These are phyloP conservation scores for Isurus oxyrinchus DNA, from an alignment of 2,113 vertebrate genomes.

Conservation along the genomic window DNA sequence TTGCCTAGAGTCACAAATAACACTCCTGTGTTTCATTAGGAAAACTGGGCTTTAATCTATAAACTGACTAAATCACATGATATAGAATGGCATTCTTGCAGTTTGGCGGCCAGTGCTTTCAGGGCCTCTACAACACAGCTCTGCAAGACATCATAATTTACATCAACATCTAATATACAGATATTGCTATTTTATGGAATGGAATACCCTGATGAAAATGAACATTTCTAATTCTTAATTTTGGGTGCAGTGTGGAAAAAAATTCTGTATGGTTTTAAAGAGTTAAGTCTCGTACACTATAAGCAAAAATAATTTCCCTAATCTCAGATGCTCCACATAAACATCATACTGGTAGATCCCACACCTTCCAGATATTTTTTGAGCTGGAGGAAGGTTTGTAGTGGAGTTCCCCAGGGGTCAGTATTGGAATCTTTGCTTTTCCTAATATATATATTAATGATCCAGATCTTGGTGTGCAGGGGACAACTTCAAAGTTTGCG, in stretches of 20 bases:
- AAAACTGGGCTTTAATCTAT: constrained; percentile 19
- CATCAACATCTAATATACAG: neutral
- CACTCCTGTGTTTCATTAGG: constrained; percentile 32
- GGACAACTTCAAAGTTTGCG: too few species aligned
- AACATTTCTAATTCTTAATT: neutral
- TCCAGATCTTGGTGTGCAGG: too few species aligned
- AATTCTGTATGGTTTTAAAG: neutral
- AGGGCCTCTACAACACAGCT: neutral
- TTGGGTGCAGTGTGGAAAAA: neutral
- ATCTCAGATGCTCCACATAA: neutral
- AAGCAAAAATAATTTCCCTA: constrained; percentile 9
- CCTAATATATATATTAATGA: too few species aligned
- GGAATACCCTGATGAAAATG: neutral
- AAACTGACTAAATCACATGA: constrained; percentile 24
- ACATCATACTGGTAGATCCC: too few species aligned
- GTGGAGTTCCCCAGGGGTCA: too few species aligned
- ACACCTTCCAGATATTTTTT: neutral
- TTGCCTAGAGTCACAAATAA: neutral
- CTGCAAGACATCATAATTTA: neutral
- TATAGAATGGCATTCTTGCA: constrained; percentile 27
- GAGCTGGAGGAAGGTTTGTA: too few species aligned
- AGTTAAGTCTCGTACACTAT: neutral
- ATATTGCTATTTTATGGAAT: neutral
- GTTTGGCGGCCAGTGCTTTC: neutral
- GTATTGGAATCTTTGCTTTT: too few species aligned